Evolutionary conservation across 2,797 vertebrate genomes (phyloP), one percentile per base, ranked within the genome.

Genomic region (Oryzias sinensis): DNA sequence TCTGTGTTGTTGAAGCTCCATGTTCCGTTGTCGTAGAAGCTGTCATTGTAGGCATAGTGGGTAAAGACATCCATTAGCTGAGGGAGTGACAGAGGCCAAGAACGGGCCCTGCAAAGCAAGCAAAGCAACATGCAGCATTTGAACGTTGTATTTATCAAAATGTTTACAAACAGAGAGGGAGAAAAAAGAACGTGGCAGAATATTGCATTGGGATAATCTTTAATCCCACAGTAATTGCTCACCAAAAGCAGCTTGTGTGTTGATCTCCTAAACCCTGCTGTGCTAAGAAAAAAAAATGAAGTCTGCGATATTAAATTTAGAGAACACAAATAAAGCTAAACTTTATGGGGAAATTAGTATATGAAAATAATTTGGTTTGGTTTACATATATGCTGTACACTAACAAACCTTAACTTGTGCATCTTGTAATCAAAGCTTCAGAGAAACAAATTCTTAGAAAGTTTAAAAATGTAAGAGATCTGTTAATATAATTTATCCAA

Each of bases 31-130:
- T 90, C 92, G 68, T 90, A 90, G 63, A 92, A 84, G 56, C 84
- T 89, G 65, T 94, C 92, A 33, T 95, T 94, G 81, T 93, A 95
- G 92, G 91, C 93, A 89, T 94, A 94, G 80, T 95, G 90, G 82
- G 94, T 95, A 85, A 95, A 90, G 83, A 94, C 92, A 94, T 98
- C 96, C 97, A 98, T 98, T 83, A 91, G 91, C 88, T 90, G 85
- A 86, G 33, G 33, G 79, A 87, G 86, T 87, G 86, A 87, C 63
- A 56, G 72, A 82, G 86, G 88, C 88, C 90, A 75, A 68, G 63
- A 62, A 49, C 9, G 73, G 84, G 83, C 85, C 88, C 91, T 93
- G 76, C 25, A 72, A 71, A 66, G 64, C 41, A 72, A 0, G 3
- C 15, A 73, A 59, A 29, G 55, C 6, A 58, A 57, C 46, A 62